These are phyloP conservation scores for Enoplosus armatus DNA, from an alignment of 2,797 vertebrate species.

Conservation along the genomic window DNA sequence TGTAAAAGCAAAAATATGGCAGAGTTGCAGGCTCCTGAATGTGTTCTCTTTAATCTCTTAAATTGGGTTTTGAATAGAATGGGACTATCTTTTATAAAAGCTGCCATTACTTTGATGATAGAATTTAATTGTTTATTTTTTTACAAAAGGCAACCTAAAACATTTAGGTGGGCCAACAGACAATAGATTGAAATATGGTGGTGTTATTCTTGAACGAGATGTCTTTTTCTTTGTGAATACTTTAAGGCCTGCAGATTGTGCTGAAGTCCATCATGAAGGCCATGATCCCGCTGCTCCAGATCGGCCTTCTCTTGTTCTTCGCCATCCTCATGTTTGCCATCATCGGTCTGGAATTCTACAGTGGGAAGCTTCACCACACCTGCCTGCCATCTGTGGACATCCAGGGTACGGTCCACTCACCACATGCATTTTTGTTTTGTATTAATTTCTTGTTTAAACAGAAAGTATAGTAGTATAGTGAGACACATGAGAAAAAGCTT, in stretches of 20 bases:
- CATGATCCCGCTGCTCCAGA: slow-evolving; percentile 99
- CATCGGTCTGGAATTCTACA: slow-evolving; percentile 99
- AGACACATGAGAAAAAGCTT: slow-evolving; percentile 1
- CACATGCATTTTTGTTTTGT: background rate
- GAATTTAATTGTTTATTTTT: too few relatives aligned
- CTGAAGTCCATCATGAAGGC: slow-evolving; percentile 99
- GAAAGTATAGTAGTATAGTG: slow-evolving; percentile 29
- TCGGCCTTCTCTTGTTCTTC: slow-evolving; percentile 97
- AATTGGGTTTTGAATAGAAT: background rate
- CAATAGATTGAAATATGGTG: background rate
- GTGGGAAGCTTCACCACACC: slow-evolving; percentile 95
- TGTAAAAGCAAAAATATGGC: background rate
- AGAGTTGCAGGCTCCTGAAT: background rate
- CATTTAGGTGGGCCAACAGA: background rate
- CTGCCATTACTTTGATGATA: background rate
- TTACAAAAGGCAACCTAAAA: background rate
- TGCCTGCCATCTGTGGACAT: slow-evolving; percentile 87
- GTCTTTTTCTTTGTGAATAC: slow-evolving; percentile 11
- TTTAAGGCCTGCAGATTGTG: slow-evolving; percentile 95
- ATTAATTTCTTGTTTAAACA: slow-evolving; percentile 4
- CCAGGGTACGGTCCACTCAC: slow-evolving; percentile 69
- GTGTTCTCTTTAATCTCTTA: background rate
- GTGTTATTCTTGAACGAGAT: background rate
- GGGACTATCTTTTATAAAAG: background rate
- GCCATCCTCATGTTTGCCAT: slow-evolving; percentile 99